Base-by-base conservation (phyloP, 2,888 invertebrate genomes). In the Rhagonycha lutea region DNA sequence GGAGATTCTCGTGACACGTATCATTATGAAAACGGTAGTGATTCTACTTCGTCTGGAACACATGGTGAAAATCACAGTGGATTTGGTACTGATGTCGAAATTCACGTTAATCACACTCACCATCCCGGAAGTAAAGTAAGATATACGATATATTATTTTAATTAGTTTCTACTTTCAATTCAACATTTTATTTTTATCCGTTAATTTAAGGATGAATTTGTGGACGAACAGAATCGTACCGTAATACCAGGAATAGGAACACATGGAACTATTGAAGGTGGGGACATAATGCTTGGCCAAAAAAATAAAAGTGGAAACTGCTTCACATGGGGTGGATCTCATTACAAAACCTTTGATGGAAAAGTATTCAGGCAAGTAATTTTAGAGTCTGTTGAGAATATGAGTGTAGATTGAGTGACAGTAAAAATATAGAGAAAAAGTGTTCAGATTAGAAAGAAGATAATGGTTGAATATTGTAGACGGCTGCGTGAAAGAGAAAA, bases 261-360 rank as follows among this genome's bases (percentile, higher is more conserved):
- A 2, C 72, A 74, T 70, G 77, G 76, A 4, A 26, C 14, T n/a
- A 14, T 9, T 8, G 77, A 79, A 28, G 71, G 72, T 62, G 28
- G 73, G 14, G 73, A 73, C 23, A 75, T 79, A 3, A 29, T 72
- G 11, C 14, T 72, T 8, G 24, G 69, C 3, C 23, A 18, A 9
- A 83, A 83, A 9, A 93, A 94, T 0, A 90, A 90, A 81, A 91
- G 93, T 0, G 94, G 94, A 0, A 90, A 91, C 11, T 97, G 97
- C 83, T 91, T 94, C 73, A 92, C 93, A 2, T 97, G 96, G 96
- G 92, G 93, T 24, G 94, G 94, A 32, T 89, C 91, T 14, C 96
- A 96, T 87, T 93, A 93, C 82, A 94, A 95, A 86, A 96, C 96
- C 0, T 96, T 96, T 83, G 96, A 97, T 87, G 95, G 95, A 8